Evolutionary conservation across 2,113 vertebrate genomes (phyloP), one percentile per base, ranked within the genome.

Genomic region (Canis aureus): DNA sequence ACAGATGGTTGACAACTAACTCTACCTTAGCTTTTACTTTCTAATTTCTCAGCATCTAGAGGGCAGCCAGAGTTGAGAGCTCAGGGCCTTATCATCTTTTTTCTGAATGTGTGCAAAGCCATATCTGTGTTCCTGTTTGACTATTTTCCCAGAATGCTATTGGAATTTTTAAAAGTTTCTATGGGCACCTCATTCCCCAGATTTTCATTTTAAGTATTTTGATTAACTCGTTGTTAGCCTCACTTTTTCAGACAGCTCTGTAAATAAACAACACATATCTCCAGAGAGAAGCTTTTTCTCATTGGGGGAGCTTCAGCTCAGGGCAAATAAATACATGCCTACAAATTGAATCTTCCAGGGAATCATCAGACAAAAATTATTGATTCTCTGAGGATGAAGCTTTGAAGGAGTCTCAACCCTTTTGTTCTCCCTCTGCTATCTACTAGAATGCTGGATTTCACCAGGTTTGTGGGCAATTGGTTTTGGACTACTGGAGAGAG

Each of bases 181-280:
- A n/a, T 89, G 4, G 35, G 66, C 1, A 85, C 60, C 17, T 93
- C 2, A 62, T 20, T 82, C 8, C 22, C 7, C 2, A 55, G 11
- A 7, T 74, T 88, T 82, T 67, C n/a, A 51, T 86, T 85, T 89
- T 90, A 85, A 95, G 4, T 1, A 19, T 93, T 79, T 73, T 91
- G 1, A 19, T 88, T 74, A 89, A 55, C 32, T 92, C 32, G 25
- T 73, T 55, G 5, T 35, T 80, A 22, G 1, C 16, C 0, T 3
- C 11, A 53, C 35, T 57, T 1, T n/a, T 27, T 74, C 43, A 74
- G 17, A 38, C 4, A 84, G 2, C 25, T 80, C 64, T 74, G 25
- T 84, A 84, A 23, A 8, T 16, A 80, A 86, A 29, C 3, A 92
- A 10, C 11, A 35, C 11, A 78, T 0, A 29, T 0, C 12, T 35